Conservation (phyloP, 2,113 vertebrate genomes). For the Alouatta palliata region DNA sequence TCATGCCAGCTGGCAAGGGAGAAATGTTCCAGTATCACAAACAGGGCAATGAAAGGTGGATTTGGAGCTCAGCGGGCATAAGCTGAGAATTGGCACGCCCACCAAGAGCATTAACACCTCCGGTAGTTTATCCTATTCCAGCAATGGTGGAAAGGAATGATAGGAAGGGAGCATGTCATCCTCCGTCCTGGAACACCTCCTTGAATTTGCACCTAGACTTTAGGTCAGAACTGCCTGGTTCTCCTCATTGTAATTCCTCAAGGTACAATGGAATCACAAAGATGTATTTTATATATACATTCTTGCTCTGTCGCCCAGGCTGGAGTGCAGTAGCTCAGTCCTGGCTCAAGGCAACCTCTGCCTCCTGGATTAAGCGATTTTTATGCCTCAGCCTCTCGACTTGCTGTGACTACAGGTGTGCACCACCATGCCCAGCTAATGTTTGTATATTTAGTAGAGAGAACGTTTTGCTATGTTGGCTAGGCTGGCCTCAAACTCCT, state of each 20-base stretch:
- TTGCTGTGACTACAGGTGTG: no score
- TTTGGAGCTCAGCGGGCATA: neutral
- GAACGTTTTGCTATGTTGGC: no score
- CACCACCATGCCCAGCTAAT: no score
- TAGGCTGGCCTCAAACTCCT: no score
- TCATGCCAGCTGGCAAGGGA: neutral
- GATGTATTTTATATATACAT: neutral
- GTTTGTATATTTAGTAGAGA: no score
- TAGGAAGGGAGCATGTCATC: neutral
- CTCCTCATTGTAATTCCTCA: neutral
- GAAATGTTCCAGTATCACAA: neutral
- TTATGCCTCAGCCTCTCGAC: no score
- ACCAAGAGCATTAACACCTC: no score
- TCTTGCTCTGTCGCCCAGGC: no score
- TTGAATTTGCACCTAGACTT: neutral
- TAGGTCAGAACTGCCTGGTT: neutral
- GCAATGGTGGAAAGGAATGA: neutral
- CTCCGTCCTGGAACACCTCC: neutral
- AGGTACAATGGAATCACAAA: neutral
- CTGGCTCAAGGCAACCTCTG: no score
- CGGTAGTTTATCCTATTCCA: neutral
- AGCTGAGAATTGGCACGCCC: neutral
- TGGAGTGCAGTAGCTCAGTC: no score
- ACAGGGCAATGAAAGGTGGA: neutral
- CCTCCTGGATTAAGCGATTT: no score